Percentiles rank a stretch among this genome's conserved stretches.
Evolutionary conservation across 2,113 vertebrate species (phyloP).

Genomic region (Euleptes europaea): DNA sequence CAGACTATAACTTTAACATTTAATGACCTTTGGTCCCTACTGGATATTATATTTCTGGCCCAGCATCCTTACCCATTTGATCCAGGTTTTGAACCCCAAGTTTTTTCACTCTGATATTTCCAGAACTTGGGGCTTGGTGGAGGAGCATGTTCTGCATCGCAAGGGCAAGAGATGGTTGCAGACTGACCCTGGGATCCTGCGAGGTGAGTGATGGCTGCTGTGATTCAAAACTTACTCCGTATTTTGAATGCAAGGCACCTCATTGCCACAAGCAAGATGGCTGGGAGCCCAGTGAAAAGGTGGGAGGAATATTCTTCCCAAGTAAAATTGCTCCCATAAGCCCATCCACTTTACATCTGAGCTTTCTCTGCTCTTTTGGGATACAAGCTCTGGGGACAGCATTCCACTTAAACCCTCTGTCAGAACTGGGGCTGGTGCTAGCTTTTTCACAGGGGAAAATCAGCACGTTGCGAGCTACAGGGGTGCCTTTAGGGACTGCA

Average conservation of each 20-base stretch:
- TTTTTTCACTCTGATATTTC: background rate
- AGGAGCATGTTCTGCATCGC: background rate
- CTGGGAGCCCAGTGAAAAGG: background rate
- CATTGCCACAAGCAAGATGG: background rate
- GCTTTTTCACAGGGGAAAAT: background rate
- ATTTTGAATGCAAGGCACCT: background rate
- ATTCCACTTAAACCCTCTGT: background rate
- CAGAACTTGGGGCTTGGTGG: background rate
- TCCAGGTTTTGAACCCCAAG: background rate
- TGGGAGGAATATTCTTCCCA: background rate
- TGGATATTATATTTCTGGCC: background rate
- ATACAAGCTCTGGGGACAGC: accelerated
- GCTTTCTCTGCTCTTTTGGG: background rate
- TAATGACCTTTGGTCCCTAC: background rate
- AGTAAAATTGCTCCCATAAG: background rate
- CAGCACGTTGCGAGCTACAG: background rate
- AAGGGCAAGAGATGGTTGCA: background rate
- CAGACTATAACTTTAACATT: too few relatives aligned
- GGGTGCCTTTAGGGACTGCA: background rate
- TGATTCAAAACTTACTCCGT: background rate
- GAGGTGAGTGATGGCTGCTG: background rate
- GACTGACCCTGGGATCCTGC: background rate
- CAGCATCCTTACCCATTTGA: background rate
- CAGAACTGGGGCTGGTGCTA: background rate
- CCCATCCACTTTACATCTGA: background rate